Evolutionary conservation across 2,888 invertebrate species (phyloP), one percentile per base, ranked within the genome.

Genomic region (Meghimatium bilineatum): DNA sequence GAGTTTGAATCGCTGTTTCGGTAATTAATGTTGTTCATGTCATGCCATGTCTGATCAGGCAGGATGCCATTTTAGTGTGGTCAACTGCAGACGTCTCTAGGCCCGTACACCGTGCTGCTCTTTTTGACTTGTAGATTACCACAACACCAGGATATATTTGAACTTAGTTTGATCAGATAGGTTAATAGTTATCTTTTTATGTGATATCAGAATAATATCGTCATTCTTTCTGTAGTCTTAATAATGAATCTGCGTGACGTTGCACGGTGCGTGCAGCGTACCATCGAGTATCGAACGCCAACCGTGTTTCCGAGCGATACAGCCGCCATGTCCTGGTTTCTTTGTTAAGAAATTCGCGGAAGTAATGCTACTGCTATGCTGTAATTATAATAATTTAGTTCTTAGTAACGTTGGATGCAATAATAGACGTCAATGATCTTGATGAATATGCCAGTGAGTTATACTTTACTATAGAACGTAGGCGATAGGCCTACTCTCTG

Each of bases 261-360:
- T 44, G 44, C 72, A 44, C 29, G 17, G 29, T 52, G 52, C 29
- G 14, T 74, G 78, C 66, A 67, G 78, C 78, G 78, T 78, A 78
- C 78, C 78, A 78, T 78, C 78, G 78, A 78, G 78, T 78, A 67
- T 67, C 44, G 78, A 67, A 32, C 66, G 67, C 38, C 32, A 20
- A 17, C 49, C 67, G 14, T 6, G 29, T 29, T 60, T 14, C 34
- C 60, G 29, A 52, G 60, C 36, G 34, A 56, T 20, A 12, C 75
- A 26, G 1, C n/a, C 56, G 56, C 56, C 75, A 49, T 52, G 76
- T 36, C 10, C 26, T 23, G 8, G 1, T 60, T 76, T 34, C 76
- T 56, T 76, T 76, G 76, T 76, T 74, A 23, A 8, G 60, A n/a
- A 23, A 63, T 8, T 8, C 60, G 23, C n/a, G 60, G 60, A 63